phyloP scores from a whole-genome alignment of 2,113 vertebrate species.

The Semnopithecus entellus region DNA sequence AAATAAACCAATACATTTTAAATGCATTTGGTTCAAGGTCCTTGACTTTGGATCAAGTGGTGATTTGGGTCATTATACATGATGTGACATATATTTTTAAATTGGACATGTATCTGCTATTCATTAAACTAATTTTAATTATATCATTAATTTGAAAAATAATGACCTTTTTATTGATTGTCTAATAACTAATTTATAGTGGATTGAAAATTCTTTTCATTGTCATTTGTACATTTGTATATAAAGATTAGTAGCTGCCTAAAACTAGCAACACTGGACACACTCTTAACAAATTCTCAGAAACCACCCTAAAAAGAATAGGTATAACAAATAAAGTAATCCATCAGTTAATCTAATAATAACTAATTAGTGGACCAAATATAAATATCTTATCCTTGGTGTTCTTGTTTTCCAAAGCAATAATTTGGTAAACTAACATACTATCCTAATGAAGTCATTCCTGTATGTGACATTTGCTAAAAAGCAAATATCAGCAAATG shows the following conservation, averaged over 20 bases:
- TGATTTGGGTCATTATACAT: constrained; percentile 7
- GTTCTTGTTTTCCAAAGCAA: constrained; percentile 34
- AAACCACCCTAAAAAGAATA: constrained; percentile 17
- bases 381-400: background rate
- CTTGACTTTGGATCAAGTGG: background rate
- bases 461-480: background rate
- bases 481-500: constrained; percentile 28
- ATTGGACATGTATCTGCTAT: background rate
- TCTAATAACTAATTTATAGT: background rate
- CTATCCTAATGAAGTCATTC: constrained; percentile 11
- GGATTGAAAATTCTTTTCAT: background rate
- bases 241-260: background rate
- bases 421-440: background rate
- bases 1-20: background rate
- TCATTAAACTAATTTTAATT: constrained; percentile 30
- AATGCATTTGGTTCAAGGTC: constrained; percentile 11
- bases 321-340: background rate
- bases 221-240: background rate
- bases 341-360: background rate
- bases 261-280: background rate
- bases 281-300: background rate
- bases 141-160: constrained; percentile 9
- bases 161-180: background rate
- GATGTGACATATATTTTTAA: background rate
- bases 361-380: constrained; percentile 4